Conservation (phyloP, 2,888 invertebrate species). For the Mesorhabditis sp. region DNA sequence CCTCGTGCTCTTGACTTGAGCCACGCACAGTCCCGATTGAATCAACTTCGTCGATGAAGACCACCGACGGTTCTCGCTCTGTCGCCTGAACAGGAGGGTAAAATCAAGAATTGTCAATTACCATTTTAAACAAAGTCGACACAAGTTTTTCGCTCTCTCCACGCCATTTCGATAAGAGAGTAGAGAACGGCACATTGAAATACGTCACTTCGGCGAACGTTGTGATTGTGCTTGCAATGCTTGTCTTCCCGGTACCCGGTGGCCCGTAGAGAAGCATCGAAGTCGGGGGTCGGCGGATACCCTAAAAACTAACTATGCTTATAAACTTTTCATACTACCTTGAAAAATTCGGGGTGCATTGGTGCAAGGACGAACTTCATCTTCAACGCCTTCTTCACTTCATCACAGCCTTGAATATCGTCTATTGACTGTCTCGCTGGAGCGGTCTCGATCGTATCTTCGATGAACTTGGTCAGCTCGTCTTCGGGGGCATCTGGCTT, state of each 20-base stretch:
- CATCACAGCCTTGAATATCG: constrained; percentile 61
- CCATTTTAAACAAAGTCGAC: constrained; percentile 92
- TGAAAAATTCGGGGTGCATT: constrained; percentile 97
- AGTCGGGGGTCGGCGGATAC: constrained; percentile 74
- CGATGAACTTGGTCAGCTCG: too few relatives aligned
- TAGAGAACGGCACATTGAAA: constrained; percentile 84
- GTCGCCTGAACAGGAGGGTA: constrained; percentile 71
- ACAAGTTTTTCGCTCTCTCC: constrained; percentile 99
- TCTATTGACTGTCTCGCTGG: constrained; percentile 9
- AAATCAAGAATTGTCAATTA: constrained; percentile 58
- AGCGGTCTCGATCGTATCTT: too few relatives aligned
- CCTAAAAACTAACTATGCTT: constrained; percentile 58
- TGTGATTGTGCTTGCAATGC: constrained; percentile 61
- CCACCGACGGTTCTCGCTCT: constrained; percentile 95
- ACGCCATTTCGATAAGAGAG: constrained; percentile 93
- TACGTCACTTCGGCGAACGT: constrained; percentile 65
- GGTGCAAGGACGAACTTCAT: constrained; percentile 95
- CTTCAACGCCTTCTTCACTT: constrained; percentile 73
- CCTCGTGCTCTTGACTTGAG: constrained; percentile 93
- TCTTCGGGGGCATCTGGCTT: too few relatives aligned
- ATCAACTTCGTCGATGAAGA: constrained; percentile 98
- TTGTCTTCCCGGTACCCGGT: constrained; percentile 65
- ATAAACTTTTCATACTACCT: constrained; percentile 49
- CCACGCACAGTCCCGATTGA: constrained; percentile 74
- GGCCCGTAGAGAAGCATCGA: constrained; percentile 75